Base-by-base conservation (phyloP, 2,113 vertebrate genomes). In the Glareola pratincola region DNA sequence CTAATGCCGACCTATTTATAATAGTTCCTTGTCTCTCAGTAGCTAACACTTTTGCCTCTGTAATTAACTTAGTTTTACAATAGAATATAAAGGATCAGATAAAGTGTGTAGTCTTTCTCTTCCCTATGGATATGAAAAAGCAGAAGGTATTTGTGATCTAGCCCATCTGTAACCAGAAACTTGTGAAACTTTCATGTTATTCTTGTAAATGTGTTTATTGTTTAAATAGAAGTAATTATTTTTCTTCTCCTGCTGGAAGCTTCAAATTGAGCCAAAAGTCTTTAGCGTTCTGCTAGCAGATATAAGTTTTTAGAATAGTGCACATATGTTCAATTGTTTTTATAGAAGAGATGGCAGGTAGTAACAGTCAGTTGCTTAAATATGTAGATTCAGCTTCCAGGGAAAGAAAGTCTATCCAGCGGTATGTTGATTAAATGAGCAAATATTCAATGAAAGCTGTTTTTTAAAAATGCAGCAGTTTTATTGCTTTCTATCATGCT, bases 141-240 rank as follows among this genome's bases (percentile, higher is more conserved):
- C 64, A 95, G 77, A 94, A 97, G 50, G 54, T 90, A 90, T 78
- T 93, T 91, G 45, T 97, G 59, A 92, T 88, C 47, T 57, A 95
- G 71, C 41, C 69, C 85, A 97, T 93, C 60, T 96, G 95, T 73
- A 96, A 77, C 34, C n/a, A 97, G 80, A 89, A 94, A 90, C 17
- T 83, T 77, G 57, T 79, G 63, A 95, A 93, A 91, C 41, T 95
- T 96, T 92, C 62, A 34, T 84, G 84, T 91, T 95, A 92, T 88
- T 96, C 68, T 95, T 95, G 57, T 90, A 97, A 95, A 97, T 96
- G 91, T 80, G 59, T 89, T 96, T 91, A 96, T 94, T 97, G 75
- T 96, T 97, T 96, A 95, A 96, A 94, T 95, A 95, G 76, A 96
- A 92, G 69, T 96, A 97, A 95, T 96, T 94, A 91, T 92, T 96